Conservation (phyloP, 2,797 vertebrate genomes). For the Prunella strophiata region DNA sequence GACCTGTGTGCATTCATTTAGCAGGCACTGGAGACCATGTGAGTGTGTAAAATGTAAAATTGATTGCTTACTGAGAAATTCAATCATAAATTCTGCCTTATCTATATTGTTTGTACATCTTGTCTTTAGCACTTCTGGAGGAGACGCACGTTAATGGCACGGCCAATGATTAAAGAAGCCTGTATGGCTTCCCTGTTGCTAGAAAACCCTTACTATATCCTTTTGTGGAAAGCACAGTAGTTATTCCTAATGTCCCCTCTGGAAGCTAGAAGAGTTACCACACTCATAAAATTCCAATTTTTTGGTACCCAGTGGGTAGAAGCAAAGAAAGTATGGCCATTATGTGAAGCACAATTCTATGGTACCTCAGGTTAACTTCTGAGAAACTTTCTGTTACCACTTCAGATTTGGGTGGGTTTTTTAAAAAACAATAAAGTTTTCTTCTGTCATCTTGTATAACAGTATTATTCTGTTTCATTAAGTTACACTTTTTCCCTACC, state of each 20-base stretch:
- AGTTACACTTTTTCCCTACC: background rate
- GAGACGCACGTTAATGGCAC: conserved; percentile 91
- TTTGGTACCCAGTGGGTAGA: background rate
- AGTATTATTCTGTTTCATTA: background rate
- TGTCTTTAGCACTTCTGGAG: conserved; percentile 91
- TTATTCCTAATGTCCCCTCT: background rate
- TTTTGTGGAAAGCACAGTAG: conserved; percentile 65
- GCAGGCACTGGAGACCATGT: conserved; percentile 98
- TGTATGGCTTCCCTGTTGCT: conserved; percentile 93
- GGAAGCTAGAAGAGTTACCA: background rate
- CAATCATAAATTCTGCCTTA: background rate
- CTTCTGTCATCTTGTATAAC: background rate
- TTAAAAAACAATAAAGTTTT: background rate
- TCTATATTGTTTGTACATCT: background rate
- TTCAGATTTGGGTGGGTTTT: background rate
- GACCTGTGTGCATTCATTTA: conserved; percentile 94
- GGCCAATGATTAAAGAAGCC: conserved; percentile 97
- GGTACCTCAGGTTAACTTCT: background rate
- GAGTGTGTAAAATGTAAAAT: conserved; percentile 59
- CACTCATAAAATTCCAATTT: background rate
- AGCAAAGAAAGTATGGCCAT: background rate
- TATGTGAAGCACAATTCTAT: background rate
- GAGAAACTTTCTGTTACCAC: background rate
- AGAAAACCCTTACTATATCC: conserved; percentile 99
- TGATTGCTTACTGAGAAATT: background rate